These are phyloP conservation scores for Pelosia muscerda DNA, from an alignment of 2,888 invertebrate genomes.

Conservation along the genomic window DNA sequence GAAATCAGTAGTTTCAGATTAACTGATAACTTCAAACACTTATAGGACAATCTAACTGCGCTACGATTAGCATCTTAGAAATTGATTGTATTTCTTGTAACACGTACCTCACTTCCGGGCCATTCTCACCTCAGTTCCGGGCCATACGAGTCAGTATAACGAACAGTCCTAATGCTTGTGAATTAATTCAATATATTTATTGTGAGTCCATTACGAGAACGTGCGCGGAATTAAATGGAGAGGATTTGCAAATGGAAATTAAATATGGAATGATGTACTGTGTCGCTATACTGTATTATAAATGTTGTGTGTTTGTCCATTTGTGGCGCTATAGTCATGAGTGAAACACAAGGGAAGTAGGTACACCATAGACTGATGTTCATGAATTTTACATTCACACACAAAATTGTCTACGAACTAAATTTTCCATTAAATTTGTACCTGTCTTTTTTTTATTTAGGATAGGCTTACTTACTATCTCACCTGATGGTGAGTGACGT, in stretches of 20 bases:
- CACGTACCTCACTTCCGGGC: too few species aligned
- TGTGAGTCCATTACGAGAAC: conserved; percentile 12
- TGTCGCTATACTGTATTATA: not conserved
- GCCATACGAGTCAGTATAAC: not conserved
- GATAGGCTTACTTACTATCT: too few species aligned
- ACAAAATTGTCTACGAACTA: too few species aligned
- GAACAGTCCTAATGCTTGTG: not conserved
- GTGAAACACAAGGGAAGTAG: too few species aligned
- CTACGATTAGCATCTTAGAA: conserved; percentile 23
- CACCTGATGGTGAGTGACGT: too few species aligned
- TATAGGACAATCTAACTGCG: conserved; percentile 20
- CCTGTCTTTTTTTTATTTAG: too few species aligned
- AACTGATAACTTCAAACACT: conserved; percentile 26
- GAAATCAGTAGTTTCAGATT: conserved; percentile 34
- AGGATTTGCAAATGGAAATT: conserved; percentile 11
- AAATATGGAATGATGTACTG: not conserved
- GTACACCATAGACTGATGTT: too few species aligned
- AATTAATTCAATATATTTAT: not conserved
- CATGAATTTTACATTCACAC: too few species aligned
- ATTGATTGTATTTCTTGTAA: conserved; percentile 6
- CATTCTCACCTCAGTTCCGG: conserved; percentile 21
- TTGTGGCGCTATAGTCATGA: not conserved
- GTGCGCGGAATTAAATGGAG: conserved; percentile 17
- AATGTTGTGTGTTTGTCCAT: not conserved
- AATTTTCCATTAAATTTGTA: too few species aligned